These are phyloP conservation scores for Tetranychus piercei DNA, from an alignment of 2,888 invertebrate genomes.

Conservation along the genomic window DNA sequence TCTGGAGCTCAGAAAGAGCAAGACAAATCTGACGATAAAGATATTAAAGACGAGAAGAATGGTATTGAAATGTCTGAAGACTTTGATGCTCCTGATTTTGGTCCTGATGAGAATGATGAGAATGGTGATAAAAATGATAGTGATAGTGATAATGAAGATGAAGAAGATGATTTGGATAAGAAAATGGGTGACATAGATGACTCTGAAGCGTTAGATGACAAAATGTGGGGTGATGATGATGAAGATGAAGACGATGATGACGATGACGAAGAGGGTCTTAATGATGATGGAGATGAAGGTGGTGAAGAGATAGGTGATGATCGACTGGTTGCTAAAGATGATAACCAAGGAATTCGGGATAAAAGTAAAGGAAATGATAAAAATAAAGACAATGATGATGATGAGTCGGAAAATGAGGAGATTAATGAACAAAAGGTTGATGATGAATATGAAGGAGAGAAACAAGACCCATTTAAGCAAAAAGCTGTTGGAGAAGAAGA, in stretches of 20 bases:
- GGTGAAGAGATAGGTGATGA: constrained; percentile 30
- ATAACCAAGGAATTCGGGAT: constrained; percentile 54
- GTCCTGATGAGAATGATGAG: constrained; percentile 45
- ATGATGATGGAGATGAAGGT: constrained; percentile 31
- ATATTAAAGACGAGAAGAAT: constrained; percentile 37
- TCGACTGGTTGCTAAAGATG: constrained; percentile 67
- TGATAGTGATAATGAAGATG: constrained; percentile 14
- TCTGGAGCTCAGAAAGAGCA: constrained; percentile 38
- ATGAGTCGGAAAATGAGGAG: constrained; percentile 40
- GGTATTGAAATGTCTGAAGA: constrained; percentile 92
- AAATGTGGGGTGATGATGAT: constrained; percentile 45
- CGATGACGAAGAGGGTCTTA: constrained; percentile 39
- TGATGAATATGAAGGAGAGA: constrained; percentile 29
- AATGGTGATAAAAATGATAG: constrained; percentile 14
- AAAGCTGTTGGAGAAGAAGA: constrained; percentile 27
- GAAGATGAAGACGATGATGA: constrained; percentile 35
- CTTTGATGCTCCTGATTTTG: constrained; percentile 66
- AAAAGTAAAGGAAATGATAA: constrained; percentile 35
- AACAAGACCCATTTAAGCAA: constrained; percentile 46
- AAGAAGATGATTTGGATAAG: constrained; percentile 22
- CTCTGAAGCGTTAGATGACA: constrained; percentile 33
- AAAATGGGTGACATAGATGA: constrained; percentile 16
- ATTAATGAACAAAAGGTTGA: constrained; percentile 22
- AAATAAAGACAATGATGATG: constrained; percentile 38
- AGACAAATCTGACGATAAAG: constrained; percentile 48